A percentile compares a stretch with the other conserved stretches of the same genome.
Conservation (phyloP, 2,797 vertebrate species). For the Merluccius polli region DNA sequence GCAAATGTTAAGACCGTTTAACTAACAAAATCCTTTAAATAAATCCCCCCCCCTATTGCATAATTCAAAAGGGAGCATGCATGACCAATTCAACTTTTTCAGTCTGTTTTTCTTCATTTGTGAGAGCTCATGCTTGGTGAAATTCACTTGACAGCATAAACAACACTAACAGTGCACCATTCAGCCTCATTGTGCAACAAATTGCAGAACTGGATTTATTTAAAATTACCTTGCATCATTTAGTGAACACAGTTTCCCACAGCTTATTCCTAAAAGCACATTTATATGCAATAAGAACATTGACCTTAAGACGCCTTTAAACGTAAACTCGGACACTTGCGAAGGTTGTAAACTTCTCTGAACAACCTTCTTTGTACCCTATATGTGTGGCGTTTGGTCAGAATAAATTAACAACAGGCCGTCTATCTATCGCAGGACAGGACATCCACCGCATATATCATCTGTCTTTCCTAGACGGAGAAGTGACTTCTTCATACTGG, state of each 20-base stretch:
- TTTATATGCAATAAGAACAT: background rate
- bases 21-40: slow-evolving; percentile 1
- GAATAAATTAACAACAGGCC: background rate
- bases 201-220: background rate
- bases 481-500: background rate
- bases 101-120: background rate
- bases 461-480: background rate
- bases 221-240: slow-evolving; percentile 6
- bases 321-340: background rate
- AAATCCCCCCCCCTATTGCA: background rate
- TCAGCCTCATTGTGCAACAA: background rate
- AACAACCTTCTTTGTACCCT: background rate
- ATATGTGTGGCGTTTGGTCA: background rate
- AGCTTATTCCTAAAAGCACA: background rate
- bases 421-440: background rate
- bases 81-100: background rate
- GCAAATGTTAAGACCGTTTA: slow-evolving; percentile 3
- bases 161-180: background rate
- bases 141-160: slow-evolving; percentile 1
- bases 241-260: background rate
- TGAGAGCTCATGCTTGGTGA: background rate
- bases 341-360: background rate
- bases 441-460: background rate
- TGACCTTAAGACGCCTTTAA: background rate
- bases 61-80: slow-evolving; percentile 1